phyloP scores from a whole-genome alignment of 2,113 vertebrate genomes.

The Scartelaos histophorus region DNA sequence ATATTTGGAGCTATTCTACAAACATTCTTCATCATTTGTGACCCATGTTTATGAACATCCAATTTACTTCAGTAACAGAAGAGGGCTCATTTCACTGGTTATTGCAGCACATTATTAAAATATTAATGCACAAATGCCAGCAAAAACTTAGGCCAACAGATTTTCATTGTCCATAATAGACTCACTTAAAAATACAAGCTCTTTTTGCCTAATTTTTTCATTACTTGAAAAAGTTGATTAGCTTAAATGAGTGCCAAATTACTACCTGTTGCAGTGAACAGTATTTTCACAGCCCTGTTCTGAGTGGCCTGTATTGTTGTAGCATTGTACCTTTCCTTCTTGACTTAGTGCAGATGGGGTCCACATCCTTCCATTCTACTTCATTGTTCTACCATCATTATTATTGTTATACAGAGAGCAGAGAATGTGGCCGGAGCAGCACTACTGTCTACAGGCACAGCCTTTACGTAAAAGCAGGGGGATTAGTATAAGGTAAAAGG shows the following conservation, averaged over 20 bases:
- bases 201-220: neutral
- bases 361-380: neutral
- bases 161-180: neutral
- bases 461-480: neutral
- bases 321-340: neutral
- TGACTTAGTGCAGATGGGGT: conserved; percentile 5
- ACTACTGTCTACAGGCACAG: neutral
- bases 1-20: no score
- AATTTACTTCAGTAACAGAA: no score
- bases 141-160: neutral
- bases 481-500: neutral
- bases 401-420: conserved; percentile 17
- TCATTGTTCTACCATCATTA: neutral
- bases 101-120: no score
- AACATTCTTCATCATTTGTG: no score
- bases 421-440: conserved; percentile 3
- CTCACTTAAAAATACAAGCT: neutral
- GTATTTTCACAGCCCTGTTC: conserved; percentile 11
- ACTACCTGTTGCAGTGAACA: neutral
- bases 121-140: no score
- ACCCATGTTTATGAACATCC: no score
- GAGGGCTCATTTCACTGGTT: no score
- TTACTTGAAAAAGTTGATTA: neutral
- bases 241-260: neutral
- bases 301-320: conserved; percentile 1